Conservation (phyloP, 1,140 invertebrate species). For the Panagrolaimus sp. region DNA sequence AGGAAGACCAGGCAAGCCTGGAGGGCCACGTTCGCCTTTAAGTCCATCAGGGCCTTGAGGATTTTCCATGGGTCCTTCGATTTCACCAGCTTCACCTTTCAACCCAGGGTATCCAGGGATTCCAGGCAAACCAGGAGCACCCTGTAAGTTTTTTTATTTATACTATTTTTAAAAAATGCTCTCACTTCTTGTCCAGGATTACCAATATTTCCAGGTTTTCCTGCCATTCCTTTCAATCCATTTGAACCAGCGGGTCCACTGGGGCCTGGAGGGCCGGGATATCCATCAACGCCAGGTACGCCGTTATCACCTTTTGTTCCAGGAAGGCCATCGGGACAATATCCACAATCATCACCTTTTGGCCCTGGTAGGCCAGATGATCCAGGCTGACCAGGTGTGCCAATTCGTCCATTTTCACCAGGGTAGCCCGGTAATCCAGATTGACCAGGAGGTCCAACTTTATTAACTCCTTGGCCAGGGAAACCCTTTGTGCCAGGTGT, state of each 20-base stretch:
- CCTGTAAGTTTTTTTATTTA: slow-evolving; percentile 25
- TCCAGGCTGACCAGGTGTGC: slow-evolving; percentile 39
- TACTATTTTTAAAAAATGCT: not conserved
- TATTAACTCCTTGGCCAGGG: slow-evolving; percentile 54
- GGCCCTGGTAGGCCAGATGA: slow-evolving; percentile 21
- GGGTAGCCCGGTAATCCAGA: slow-evolving; percentile 46
- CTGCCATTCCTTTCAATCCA: slow-evolving; percentile 27
- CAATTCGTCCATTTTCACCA: slow-evolving; percentile 52
- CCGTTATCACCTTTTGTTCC: slow-evolving; percentile 26
- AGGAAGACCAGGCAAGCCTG: slow-evolving; percentile 38
- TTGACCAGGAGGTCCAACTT: slow-evolving; percentile 47
- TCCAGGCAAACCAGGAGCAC: slow-evolving; percentile 49
- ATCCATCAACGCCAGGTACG: slow-evolving; percentile 29
- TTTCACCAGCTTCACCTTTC: slow-evolving; percentile 54
- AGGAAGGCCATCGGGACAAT: slow-evolving; percentile 39
- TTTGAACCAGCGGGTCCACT: slow-evolving; percentile 32
- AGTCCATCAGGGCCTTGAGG: slow-evolving; percentile 41
- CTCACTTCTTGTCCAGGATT: slow-evolving; percentile 16
- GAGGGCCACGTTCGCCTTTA: slow-evolving; percentile 44
- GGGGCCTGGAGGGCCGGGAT: slow-evolving; percentile 29
- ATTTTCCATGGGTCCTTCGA: slow-evolving; percentile 56
- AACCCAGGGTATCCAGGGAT: slow-evolving; percentile 50
- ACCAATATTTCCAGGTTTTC: slow-evolving; percentile 27
- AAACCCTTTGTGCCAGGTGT: slow-evolving; percentile 51
- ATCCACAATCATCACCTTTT: slow-evolving; percentile 44